Base-by-base conservation (phyloP, 1,140 invertebrate species). In the Ericerus pela region DNA sequence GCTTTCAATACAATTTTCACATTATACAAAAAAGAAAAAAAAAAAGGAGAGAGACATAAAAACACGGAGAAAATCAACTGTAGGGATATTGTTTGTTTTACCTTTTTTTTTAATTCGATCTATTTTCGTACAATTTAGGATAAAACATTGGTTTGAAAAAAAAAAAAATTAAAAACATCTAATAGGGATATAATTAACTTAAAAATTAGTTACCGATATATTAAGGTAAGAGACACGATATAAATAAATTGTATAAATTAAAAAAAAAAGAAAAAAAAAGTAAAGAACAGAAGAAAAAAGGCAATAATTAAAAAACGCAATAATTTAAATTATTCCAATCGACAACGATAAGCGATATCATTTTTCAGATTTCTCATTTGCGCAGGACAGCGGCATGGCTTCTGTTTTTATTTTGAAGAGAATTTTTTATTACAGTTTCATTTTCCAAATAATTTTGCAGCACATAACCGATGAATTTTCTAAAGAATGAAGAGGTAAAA, bases 171-270 rank as follows among this genome's bases (percentile, higher is more conserved):
- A 47, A 24, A 47, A 47, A 47, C 41, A 24, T n/a, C n/a, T 47
- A 47, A 47, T 47, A 47, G 14, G n/a, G 20, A 47, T 47, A 47
- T 47, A 47, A 24, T 18, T 47, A 47, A 47, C 41, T 47, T 47
- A 47, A 22, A 47, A 47, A n/a, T n/a, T 47, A 47, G 26, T 47
- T 47, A 47, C 41, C 41, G 26, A 47, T 47, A 47, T 47, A 47
- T 47, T 47, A 47, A 47, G 41, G 41, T 47, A 47, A 47, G 20
- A n/a, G 41, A 47, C 41, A 47, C 41, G 41, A 47, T 47, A 47
- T 22, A 47, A 47, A 47, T 47, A 22, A 47, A 47, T 47, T 47
- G 26, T 47, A 47, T 22, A 47, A 47, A n/a, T n/a, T n/a, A n/a
- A 47, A 47, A 47, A 47, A 47, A 33, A n/a, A 33, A n/a, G n/a